A percentile compares a stretch with the other conserved stretches of the same genome.
Conservation (phyloP, 2,797 vertebrate genomes). For the Lemur catta region DNA sequence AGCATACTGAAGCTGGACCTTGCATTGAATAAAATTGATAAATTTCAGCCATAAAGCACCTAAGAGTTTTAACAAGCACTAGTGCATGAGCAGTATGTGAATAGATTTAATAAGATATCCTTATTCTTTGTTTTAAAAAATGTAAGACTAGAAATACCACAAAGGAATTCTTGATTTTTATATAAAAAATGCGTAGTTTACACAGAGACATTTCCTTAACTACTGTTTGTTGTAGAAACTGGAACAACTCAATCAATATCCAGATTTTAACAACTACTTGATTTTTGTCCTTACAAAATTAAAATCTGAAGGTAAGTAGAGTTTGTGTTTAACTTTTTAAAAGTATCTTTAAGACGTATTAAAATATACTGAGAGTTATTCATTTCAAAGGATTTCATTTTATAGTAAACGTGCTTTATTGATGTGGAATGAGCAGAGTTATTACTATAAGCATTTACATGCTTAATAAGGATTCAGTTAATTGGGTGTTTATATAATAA, state of each 20-base stretch:
- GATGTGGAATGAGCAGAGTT: background rate
- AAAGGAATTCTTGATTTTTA: background rate
- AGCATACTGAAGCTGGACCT: background rate
- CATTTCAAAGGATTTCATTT: slow-evolving; percentile 35
- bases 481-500: background rate
- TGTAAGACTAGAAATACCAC: background rate
- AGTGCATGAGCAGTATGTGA: background rate
- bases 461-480: slow-evolving; percentile 14
- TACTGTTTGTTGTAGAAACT: slow-evolving; percentile 90
- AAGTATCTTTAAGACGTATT: background rate
- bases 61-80: background rate
- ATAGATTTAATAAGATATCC: slow-evolving; percentile 53
- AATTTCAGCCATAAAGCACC: background rate
- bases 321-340: slow-evolving; percentile 23
- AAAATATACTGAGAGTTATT: background rate
- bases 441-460: background rate
- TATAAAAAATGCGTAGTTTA: background rate
- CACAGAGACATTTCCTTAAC: slow-evolving; percentile 87
- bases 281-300: slow-evolving; percentile 98
- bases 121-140: background rate
- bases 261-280: slow-evolving; percentile 99
- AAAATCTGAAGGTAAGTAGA: slow-evolving; percentile 96
- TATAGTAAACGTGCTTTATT: background rate
- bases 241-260: slow-evolving; percentile 98
- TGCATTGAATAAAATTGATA: background rate